phyloP scores from a whole-genome alignment of 2,113 vertebrate species.

The Dicerorhinus sumatrensis region DNA sequence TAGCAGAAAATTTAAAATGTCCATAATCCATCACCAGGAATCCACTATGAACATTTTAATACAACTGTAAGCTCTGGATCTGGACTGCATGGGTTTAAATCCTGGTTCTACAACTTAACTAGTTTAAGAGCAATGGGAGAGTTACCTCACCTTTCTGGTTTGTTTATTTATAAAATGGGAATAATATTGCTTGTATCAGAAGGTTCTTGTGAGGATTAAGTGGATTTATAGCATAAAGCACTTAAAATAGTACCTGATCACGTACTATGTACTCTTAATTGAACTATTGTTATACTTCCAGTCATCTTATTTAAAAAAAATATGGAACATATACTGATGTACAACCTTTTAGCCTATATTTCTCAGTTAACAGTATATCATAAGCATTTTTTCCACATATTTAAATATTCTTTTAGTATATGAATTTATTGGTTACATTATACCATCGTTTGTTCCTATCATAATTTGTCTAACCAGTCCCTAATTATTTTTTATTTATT shows the following conservation, averaged over 20 bases:
- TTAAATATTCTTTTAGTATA: constrained; percentile 5
- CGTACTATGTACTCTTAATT: neutral
- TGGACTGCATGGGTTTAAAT: neutral
- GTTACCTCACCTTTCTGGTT: neutral
- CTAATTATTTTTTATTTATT: neutral
- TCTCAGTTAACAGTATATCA: neutral
- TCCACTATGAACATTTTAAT: neutral
- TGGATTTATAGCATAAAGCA: neutral
- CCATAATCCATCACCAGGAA: neutral
- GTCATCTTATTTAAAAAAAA: neutral
- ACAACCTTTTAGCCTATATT: neutral
- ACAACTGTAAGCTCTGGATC: neutral
- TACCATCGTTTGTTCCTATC: neutral
- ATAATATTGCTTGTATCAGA: neutral
- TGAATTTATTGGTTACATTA: neutral
- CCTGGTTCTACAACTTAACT: neutral
- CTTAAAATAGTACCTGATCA: neutral
- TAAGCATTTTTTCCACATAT: neutral
- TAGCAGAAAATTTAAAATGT: neutral
- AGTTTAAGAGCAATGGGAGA: neutral
- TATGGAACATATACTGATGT: neutral
- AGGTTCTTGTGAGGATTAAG: neutral
- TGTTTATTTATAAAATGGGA: neutral
- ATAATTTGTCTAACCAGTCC: neutral
- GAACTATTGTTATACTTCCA: neutral